These are phyloP conservation scores for Chaenodraco wilsoni DNA, from an alignment of 2,797 vertebrate species.

Conservation along the genomic window DNA sequence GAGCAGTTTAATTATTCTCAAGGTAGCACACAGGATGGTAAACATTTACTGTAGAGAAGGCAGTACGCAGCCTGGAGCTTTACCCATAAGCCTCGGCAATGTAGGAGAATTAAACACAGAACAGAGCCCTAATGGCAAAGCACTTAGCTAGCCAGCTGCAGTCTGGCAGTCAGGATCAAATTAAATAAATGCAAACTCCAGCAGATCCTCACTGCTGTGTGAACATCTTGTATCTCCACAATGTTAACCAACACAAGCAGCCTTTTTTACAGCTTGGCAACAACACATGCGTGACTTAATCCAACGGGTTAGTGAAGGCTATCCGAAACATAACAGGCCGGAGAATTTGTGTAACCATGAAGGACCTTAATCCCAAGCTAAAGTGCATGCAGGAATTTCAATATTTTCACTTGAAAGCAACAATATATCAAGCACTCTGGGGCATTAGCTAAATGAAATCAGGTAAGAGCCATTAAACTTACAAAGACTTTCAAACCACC, in stretches of 20 bases:
- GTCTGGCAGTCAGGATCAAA: conserved; percentile 65
- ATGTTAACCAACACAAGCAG: conserved; percentile 37
- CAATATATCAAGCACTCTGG: conserved; percentile 12
- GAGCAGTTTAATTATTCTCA: conserved; percentile 48
- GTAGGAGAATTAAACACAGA: conserved; percentile 67
- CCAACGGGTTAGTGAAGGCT: conserved; percentile 12
- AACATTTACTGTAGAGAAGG: conserved; percentile 59
- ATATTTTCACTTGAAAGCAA: not conserved
- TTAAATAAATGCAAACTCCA: conserved; percentile 68
- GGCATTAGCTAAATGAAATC: conserved; percentile 17
- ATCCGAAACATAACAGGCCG: not conserved
- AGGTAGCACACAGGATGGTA: conserved; percentile 43
- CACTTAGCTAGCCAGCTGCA: conserved; percentile 69
- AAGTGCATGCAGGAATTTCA: conserved; percentile 19
- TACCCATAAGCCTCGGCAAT: conserved; percentile 46
- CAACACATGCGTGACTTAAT: conserved; percentile 25
- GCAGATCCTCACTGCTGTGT: conserved; percentile 54
- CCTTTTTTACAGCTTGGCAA: conserved; percentile 30
- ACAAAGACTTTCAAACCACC: conserved; percentile 30
- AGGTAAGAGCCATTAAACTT: conserved; percentile 32
- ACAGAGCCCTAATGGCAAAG: conserved; percentile 64
- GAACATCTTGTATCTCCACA: conserved; percentile 50
- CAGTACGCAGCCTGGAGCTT: conserved; percentile 51
- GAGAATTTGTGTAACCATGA: not conserved
- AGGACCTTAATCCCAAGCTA: not conserved